Conservation (phyloP, 2,888 invertebrate genomes). For the Ditula angustiorana region DNA sequence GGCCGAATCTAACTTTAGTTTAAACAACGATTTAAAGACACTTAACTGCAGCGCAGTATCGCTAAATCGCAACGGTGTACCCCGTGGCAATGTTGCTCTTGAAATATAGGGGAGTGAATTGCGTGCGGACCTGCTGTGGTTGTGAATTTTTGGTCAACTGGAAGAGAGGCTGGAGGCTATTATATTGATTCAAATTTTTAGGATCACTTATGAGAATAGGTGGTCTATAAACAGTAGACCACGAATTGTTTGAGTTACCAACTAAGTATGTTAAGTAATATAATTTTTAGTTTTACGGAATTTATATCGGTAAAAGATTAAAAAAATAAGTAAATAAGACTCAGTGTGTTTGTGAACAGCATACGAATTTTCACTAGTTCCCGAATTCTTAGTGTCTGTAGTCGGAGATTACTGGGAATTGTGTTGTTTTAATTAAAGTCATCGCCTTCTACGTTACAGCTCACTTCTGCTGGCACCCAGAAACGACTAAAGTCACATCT, state of each 20-base stretch:
- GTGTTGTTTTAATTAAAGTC: background rate
- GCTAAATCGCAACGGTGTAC: conserved; percentile 53
- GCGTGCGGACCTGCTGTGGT: conserved; percentile 26
- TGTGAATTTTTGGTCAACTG: background rate
- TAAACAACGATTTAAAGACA: conserved; percentile 54
- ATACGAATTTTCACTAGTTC: background rate
- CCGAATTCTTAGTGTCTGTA: background rate
- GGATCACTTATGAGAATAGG: too few relatives aligned
- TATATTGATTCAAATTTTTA: too few relatives aligned
- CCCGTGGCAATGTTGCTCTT: conserved; percentile 38
- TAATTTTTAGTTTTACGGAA: too few relatives aligned
- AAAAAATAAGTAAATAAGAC: background rate
- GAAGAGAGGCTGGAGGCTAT: too few relatives aligned
- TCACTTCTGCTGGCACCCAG: background rate
- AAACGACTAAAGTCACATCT: background rate
- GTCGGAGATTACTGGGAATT: background rate
- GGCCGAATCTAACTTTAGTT: conserved; percentile 48
- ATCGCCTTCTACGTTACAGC: background rate
- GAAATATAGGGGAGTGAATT: conserved; percentile 46
- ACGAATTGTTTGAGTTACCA: too few relatives aligned
- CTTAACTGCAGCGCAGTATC: conserved; percentile 51
- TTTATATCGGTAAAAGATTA: too few relatives aligned
- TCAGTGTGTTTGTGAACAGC: background rate
- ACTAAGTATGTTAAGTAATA: too few relatives aligned
- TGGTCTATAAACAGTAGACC: too few relatives aligned